Evolutionary conservation across 2,888 invertebrate genomes (phyloP).

Genomic region (Agrochola lota): DNA sequence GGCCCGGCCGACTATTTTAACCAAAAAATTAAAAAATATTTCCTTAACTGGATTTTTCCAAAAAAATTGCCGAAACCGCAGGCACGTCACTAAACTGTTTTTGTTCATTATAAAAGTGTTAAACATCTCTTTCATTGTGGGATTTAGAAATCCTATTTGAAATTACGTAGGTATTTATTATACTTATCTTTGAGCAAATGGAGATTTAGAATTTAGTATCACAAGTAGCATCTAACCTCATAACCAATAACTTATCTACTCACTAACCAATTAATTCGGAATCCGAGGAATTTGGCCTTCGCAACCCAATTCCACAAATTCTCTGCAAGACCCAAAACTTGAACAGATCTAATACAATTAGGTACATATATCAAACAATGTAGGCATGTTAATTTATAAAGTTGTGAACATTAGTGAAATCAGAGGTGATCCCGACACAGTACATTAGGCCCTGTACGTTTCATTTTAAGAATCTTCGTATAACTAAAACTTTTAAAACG

Average conservation of each 20-base stretch:
- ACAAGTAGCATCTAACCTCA: not conserved
- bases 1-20: not conserved
- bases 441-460: not conserved
- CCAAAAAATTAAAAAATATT: not conserved
- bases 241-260: conserved; percentile 7
- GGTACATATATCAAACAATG: conserved; percentile 19
- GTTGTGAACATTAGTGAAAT: not conserved
- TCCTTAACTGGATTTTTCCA: not conserved
- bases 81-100: not conserved
- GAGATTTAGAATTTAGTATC: not conserved
- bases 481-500: not conserved
- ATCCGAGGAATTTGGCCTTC: conserved; percentile 42
- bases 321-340: conserved; percentile 33
- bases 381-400: conserved; percentile 14
- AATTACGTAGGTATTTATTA: not conserved
- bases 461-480: not conserved
- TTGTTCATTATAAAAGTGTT: not conserved
- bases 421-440: not conserved
- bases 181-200: not conserved
- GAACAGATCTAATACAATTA: conserved; percentile 28
- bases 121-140: no score
- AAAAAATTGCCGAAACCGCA: not conserved
- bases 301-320: conserved; percentile 43
- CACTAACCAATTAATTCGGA: conserved; percentile 26
- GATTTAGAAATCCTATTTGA: not conserved